Evolutionary conservation across 2,888 invertebrate genomes (phyloP).

Genomic region (Crossocerus cetratus): DNA sequence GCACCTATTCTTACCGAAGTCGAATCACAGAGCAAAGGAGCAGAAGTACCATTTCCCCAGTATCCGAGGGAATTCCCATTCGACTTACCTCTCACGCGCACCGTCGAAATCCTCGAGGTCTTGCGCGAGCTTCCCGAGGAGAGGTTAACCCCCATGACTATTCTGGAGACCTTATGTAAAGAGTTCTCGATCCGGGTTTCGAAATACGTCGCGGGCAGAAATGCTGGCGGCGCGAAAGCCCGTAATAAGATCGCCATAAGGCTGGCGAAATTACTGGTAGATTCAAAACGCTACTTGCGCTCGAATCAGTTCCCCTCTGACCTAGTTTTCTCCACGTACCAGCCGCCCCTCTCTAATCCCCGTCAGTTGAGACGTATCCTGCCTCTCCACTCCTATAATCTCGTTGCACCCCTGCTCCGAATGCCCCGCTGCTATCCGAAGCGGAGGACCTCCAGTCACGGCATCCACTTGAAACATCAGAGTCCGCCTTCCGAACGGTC

Average conservation of each 20-base stretch:
- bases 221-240: slow-evolving; percentile 16
- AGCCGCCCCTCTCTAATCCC: slow-evolving; percentile 63
- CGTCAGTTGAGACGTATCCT: slow-evolving; percentile 64
- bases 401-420: slow-evolving; percentile 67
- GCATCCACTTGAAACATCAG: not conserved
- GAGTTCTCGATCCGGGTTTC: slow-evolving; percentile 54
- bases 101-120: slow-evolving; percentile 42
- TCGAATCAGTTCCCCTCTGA: slow-evolving; percentile 59
- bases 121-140: slow-evolving; percentile 15
- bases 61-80: not conserved
- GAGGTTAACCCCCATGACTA: slow-evolving; percentile 31
- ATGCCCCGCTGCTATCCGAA: slow-evolving; percentile 57
- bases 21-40: not conserved
- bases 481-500: not conserved
- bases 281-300: slow-evolving; percentile 67
- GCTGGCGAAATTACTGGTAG: slow-evolving; percentile 65
- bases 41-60: not conserved
- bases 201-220: not conserved
- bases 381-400: slow-evolving; percentile 63
- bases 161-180: slow-evolving; percentile 55
- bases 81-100: slow-evolving; percentile 38
- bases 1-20: slow-evolving; percentile 1
- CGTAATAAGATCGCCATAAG: slow-evolving; percentile 50
- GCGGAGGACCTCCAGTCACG: not conserved
- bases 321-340: slow-evolving; percentile 63